Conservation (phyloP, 2,888 invertebrate species). For the Malthinus flaveolus region DNA sequence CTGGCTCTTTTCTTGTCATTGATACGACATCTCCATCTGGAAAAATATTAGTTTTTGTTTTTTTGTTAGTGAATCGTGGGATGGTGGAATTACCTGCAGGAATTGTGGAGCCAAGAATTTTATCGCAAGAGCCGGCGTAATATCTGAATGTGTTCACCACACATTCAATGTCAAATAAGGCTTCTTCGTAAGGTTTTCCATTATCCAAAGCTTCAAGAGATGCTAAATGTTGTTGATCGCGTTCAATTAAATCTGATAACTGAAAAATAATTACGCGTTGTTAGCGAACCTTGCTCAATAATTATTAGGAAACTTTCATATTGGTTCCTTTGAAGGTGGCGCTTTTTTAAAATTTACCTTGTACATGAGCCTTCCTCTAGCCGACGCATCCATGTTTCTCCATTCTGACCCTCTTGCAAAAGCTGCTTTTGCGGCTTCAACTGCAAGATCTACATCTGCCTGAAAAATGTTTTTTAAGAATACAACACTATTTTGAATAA, state of each 20-base stretch:
- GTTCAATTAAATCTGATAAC: conserved; percentile 77
- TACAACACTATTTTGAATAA: conserved; percentile 1
- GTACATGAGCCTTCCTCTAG: conserved; percentile 73
- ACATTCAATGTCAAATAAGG: conserved; percentile 58
- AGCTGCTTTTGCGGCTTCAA: conserved; percentile 77
- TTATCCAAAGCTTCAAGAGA: conserved; percentile 78
- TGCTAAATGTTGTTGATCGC: conserved; percentile 74
- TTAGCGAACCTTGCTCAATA: too few species aligned
- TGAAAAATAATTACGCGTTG: conserved; percentile 40
- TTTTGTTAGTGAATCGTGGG: too few species aligned
- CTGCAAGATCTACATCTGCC: conserved; percentile 82
- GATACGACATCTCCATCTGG: conserved; percentile 62
- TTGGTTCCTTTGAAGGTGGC: too few species aligned
- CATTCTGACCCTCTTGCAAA: conserved; percentile 74
- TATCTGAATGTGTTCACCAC: conserved; percentile 62
- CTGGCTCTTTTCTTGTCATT: conserved; percentile 72
- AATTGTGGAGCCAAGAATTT: conserved; percentile 82
- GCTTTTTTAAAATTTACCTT: conserved; percentile 49
- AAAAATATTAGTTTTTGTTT: too few species aligned
- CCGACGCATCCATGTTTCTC: conserved; percentile 81
- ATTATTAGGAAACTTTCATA: too few species aligned
- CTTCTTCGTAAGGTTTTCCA: conserved; percentile 70
- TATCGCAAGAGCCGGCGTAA: conserved; percentile 86
- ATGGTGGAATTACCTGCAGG: conserved; percentile 57
- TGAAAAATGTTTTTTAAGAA: conserved; percentile 45